phyloP scores from a whole-genome alignment of 2,797 vertebrate genomes.

The Dendrocincla tyrannina region DNA sequence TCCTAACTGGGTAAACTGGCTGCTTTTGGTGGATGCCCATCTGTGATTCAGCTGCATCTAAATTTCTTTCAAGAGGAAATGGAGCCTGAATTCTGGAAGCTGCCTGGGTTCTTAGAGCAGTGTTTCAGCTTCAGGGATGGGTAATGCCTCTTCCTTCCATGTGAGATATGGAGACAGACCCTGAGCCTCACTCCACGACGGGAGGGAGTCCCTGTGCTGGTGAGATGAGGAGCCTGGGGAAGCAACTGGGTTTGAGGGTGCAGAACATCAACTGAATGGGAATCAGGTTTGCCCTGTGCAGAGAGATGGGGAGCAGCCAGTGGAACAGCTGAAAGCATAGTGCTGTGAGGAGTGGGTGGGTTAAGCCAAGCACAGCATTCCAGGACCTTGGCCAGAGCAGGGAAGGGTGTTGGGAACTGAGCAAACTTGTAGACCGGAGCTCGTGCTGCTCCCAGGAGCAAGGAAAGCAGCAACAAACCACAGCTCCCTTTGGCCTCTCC shows the following conservation, averaged over 20 bases:
- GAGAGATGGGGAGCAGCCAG: neutral
- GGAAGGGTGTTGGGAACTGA: neutral
- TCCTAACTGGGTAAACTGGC: neutral
- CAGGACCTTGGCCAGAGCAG: neutral
- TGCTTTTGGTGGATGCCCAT: neutral
- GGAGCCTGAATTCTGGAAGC: neutral
- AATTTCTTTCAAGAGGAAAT: neutral
- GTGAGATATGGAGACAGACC: too few relatives aligned
- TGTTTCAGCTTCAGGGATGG: neutral
- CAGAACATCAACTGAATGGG: neutral
- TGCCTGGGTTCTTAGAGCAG: neutral
- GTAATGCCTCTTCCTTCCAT: rapidly evolving
- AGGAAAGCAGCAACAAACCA: neutral
- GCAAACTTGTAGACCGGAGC: neutral
- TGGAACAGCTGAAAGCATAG: neutral
- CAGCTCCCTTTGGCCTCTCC: neutral
- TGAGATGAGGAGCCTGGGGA: neutral
- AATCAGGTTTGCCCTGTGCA: neutral
- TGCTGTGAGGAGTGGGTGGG: neutral
- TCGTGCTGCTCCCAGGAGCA: rapidly evolving
- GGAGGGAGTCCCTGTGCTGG: neutral
- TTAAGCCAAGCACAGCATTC: neutral
- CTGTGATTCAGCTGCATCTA: neutral
- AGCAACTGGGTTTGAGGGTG: neutral
- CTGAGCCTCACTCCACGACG: neutral